These are phyloP conservation scores for Dendronephthya gigantea DNA, from an alignment of 64 coral and sea anemone genomes.

Conservation along the genomic window DNA sequence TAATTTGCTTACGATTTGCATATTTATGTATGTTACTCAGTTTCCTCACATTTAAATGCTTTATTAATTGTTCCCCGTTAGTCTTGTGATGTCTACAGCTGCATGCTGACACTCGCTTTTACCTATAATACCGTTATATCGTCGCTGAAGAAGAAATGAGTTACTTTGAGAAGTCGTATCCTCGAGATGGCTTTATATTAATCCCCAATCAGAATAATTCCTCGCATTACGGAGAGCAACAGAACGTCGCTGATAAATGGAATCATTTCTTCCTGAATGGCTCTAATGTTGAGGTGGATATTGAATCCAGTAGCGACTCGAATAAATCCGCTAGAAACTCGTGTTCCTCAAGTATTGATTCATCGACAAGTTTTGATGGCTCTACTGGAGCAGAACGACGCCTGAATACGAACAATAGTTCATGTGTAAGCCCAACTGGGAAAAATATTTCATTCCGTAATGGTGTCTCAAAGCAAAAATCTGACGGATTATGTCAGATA, in stretches of 20 bases:
- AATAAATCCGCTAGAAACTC: not conserved
- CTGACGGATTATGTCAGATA: slow-evolving; percentile 2
- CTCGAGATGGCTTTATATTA: not conserved
- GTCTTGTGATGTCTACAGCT: not conserved
- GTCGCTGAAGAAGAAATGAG: not conserved
- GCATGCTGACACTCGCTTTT: not conserved
- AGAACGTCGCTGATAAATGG: not conserved
- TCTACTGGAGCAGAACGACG: not conserved
- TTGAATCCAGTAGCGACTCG: not conserved
- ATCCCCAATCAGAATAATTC: not conserved
- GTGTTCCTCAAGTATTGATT: not conserved
- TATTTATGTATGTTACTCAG: not conserved
- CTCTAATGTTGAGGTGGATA: not conserved
- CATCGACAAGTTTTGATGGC: not conserved
- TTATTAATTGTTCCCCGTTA: not conserved
- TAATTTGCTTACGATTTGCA: not conserved
- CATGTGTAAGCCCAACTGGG: not conserved
- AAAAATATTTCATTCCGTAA: not conserved
- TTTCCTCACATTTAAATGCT: not conserved
- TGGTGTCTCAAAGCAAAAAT: not conserved
- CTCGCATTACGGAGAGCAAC: not conserved
- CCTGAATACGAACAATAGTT: not conserved
- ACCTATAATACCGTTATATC: too few relatives aligned
- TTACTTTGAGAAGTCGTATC: not conserved
- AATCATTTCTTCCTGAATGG: not conserved